Evolutionary conservation across 2,797 vertebrate species (phyloP), one percentile per base, ranked within the genome.

Genomic region (Xiphorhynchus erythropygius): DNA sequence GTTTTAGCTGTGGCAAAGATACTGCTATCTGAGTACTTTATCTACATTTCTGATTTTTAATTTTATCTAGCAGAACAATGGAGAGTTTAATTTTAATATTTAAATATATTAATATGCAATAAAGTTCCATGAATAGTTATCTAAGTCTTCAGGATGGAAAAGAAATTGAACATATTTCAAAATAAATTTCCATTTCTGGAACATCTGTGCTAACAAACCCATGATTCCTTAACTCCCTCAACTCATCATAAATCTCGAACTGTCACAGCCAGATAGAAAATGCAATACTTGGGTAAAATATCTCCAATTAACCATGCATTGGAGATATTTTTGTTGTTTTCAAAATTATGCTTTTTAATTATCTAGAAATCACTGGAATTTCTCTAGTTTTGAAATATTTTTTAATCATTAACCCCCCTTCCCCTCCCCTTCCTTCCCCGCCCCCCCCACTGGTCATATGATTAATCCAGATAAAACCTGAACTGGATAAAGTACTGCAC

Each of bases 321-420:
- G 7, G 27, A 42, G 14, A 18, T 39, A 19, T 35, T 28, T 4
- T 39, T 41, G 18, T 46, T 57, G 32, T 39, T 41, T 63, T 9
- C 28, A 21, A 60, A 42, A 33, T 22, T n/a, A 32, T 52, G 5
- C 13, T 41, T 44, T 56, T 87, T 71, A 67, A 18, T 84, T 1
- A 47, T 37, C 23, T 47, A 12, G 30, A 52, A 37, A 81, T 67
- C 32, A 56, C 64, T 52, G 28, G 5, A 30, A 5, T 32, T 60
- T 69, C 60, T 70, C 22, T 11, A 55, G 11, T 49, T 46, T 32
- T n/a, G 25, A 50, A 70, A 50, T 62, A 41, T 33, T 55, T 69
- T 78, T 55, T 16, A 60, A 53, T 65, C 8, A 46, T 56, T 5
- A 39, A 0, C 2, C 7, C 3, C 9, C n/a, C n/a, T n/a, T n/a